Evolutionary conservation across 1,140 invertebrate species (phyloP), one percentile per base, ranked within the genome.

Genomic region (Tyrophagus putrescentiae): DNA sequence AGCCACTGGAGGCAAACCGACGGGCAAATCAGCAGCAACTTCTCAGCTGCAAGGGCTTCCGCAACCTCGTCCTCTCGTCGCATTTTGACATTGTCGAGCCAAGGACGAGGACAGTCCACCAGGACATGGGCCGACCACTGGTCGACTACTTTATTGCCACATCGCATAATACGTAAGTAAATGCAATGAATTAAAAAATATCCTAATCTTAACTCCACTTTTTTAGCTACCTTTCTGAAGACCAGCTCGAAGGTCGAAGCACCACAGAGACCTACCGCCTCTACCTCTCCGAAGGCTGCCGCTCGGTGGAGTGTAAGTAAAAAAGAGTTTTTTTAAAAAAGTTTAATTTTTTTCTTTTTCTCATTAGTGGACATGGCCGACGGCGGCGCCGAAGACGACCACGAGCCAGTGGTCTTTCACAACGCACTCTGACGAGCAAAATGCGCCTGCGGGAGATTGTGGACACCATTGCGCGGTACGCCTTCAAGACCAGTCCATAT

Each of bases 291-390:
- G 63, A 61, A 53, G 76, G 76, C 6, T 77, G 75, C 63, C 69
- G 75, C 23, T 77, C 74, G 61, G 68, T 77, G 36, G 76, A 77
- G 68, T 77, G 82, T 64, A n/a, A n/a, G n/a, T n/a, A n/a, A n/a
- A n/a, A n/a, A n/a, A n/a, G n/a, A n/a, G n/a, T n/a, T n/a, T n/a
- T n/a, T n/a, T n/a, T n/a, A n/a, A n/a, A n/a, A n/a, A n/a, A n/a
- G n/a, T n/a, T n/a, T n/a, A n/a, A n/a, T n/a, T n/a, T n/a, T n/a
- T n/a, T n/a, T n/a, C n/a, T n/a, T n/a, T n/a, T n/a, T n/a, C n/a
- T n/a, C n/a, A n/a, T n/a, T n/a, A n/a, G n/a, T n/a, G n/a, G 80
- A 82, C 67, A 72, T 78, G 36, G 81, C 79, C 78, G 78, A 80
- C 64, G 78, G 77, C 1, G 72, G 73, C n/a, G 52, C n/a, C 25